Evolutionary conservation across 2,113 vertebrate species (phyloP), one percentile per base, ranked within the genome.

Genomic region (Bufo gargarizans): DNA sequence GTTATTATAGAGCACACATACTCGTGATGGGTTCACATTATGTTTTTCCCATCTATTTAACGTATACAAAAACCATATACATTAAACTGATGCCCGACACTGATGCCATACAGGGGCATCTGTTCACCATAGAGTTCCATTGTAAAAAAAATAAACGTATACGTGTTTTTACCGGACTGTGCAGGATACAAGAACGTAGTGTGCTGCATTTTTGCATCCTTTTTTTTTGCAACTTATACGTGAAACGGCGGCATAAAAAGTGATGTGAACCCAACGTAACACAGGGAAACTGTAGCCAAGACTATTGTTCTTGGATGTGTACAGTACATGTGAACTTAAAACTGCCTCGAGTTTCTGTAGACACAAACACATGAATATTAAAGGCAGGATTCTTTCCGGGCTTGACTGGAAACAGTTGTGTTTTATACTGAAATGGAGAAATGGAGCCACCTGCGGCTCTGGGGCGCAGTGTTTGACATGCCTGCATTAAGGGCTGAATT

Each of bases 281-380:
- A 33, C 33, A 33, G 77, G 49, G 3, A 55, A 55, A 78, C 49
- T 55, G 7, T 55, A 78, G 50, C 50, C 77, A 78, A 12, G 49
- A n/a, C 19, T 78, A 78, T 55, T n/a, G 49, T 14, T 56, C 50
- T 55, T 3, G 9, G 10, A 55, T 78, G n/a, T 55, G 50, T 13
- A 33, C 20, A 78, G 72, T 5, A 49, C 6, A 2, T 74, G 71
- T 47, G 71, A 8, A 6, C 47, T 50, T 49, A 56, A 78, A 55
- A 78, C 50, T 10, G 17, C 77, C 20, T 78, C 72, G 11, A 56
- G n/a, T 13, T 58, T 63, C 59, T 50, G 43, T 20, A 61, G 22
- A 59, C 16, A 49, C 3, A 82, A 49, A 65, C 59, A 43, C 33
- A 82, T 82, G 49, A 82, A 82, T 82, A 82, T 82, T 82, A 82